A percentile compares a stretch with the other conserved stretches of the same genome.
Evolutionary conservation across 2,888 invertebrate genomes (phyloP).

Genomic region (Drosophila pseudotalamancana): DNA sequence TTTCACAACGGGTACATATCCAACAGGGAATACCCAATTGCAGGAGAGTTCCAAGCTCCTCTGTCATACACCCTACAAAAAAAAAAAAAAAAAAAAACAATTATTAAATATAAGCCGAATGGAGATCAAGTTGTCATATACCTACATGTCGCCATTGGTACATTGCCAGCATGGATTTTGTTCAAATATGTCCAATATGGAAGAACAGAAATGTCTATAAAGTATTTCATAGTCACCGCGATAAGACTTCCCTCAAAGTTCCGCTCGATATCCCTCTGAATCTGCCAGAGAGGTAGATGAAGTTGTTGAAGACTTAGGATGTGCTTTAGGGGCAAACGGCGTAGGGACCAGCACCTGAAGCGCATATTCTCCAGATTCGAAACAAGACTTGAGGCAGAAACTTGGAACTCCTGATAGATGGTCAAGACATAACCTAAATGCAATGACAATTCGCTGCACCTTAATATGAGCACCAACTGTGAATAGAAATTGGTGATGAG

Average conservation of each 20-base stretch:
- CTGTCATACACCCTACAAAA: conserved; percentile 24
- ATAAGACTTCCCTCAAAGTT: conserved; percentile 53
- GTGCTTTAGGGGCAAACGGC: conserved; percentile 3
- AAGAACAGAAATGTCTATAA: conserved; percentile 50
- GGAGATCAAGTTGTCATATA: background rate
- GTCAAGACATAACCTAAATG: conserved; percentile 31
- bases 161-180: background rate
- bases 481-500: conserved; percentile 38
- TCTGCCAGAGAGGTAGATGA: conserved; percentile 52
- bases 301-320: conserved; percentile 50
- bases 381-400: background rate
- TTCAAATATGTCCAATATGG: conserved; percentile 58
- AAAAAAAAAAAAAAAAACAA: background rate
- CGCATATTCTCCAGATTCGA: conserved; percentile 12
- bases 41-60: conserved; percentile 23
- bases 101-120: background rate
- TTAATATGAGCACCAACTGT: conserved; percentile 50
- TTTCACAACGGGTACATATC: conserved; percentile 55
- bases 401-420: conserved; percentile 29
- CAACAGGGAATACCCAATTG: conserved; percentile 42
- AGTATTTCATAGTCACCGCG: conserved; percentile 47
- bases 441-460: conserved; percentile 53
- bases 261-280: conserved; percentile 45
- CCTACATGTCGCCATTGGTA: conserved; percentile 22
- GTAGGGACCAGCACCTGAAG: background rate